Conservation (phyloP, 2,888 invertebrate genomes). For the Lagria hirta region DNA sequence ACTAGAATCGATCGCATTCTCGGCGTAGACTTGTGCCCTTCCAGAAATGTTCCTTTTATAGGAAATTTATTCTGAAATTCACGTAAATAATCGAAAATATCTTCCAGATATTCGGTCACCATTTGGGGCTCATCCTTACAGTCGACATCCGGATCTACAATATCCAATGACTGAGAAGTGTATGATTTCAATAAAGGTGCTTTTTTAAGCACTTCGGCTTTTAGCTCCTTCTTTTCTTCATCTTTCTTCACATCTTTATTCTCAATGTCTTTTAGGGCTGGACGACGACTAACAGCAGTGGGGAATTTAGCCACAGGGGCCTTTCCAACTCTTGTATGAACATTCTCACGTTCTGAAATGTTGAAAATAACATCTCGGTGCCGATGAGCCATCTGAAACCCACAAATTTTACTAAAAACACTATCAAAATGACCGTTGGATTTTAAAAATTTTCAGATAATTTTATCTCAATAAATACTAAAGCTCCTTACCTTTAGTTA, state of each 20-base stretch:
- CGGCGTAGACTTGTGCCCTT: conserved; percentile 70
- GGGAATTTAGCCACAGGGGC: conserved; percentile 29
- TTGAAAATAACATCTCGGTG: conserved; percentile 19
- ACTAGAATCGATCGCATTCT: conserved; percentile 88
- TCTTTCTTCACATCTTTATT: conserved; percentile 30
- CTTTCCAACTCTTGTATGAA: conserved; percentile 24
- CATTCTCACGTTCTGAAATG: conserved; percentile 33
- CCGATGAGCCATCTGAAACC: conserved; percentile 36
- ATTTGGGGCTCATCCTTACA: conserved; percentile 75
- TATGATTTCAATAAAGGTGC: conserved; percentile 2
- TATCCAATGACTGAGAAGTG: conserved; percentile 1
- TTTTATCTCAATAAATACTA: too few species aligned
- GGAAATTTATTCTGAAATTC: conserved; percentile 70
- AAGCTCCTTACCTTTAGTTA: too few species aligned
- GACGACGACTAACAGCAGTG: conserved; percentile 25
- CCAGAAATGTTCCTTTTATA: conserved; percentile 67
- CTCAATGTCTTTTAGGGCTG: conserved; percentile 41
- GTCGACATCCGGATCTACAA: conserved; percentile 34
- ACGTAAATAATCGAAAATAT: conserved; percentile 84
- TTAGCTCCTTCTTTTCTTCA: conserved; percentile 7
- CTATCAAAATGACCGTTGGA: conserved; percentile 23
- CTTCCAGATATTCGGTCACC: conserved; percentile 82
- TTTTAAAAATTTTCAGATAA: too few species aligned
- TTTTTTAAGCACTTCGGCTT: conserved; percentile 8
- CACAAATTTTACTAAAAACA: conserved; percentile 13